Percentiles rank a stretch among this genome's conserved stretches.
Evolutionary conservation across 23 tunicate genomes (phyloP).

Genomic region (Clavelina lepadiformis): DNA sequence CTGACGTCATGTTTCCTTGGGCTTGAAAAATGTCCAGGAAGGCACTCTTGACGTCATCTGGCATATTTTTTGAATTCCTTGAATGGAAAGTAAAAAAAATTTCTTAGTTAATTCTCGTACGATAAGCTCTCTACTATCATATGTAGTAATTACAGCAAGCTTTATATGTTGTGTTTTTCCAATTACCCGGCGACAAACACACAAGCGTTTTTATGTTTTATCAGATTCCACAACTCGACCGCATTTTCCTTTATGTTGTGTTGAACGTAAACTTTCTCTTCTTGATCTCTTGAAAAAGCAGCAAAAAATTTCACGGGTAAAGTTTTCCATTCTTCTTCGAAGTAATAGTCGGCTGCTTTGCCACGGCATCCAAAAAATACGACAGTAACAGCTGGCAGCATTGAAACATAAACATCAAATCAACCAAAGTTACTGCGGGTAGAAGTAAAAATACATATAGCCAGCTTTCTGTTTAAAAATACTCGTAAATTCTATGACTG

Average conservation of each 20-base stretch:
- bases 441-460: background rate
- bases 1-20: conserved; percentile 62
- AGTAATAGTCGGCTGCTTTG: conserved; percentile 57
- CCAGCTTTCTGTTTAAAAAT: too few relatives aligned
- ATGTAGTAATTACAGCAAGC: background rate
- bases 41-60: conserved; percentile 80
- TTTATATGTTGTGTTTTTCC: background rate
- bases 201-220: conserved; percentile 32
- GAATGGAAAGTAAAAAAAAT: conserved; percentile 2
- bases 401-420: background rate
- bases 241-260: conserved; percentile 55
- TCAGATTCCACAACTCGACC: conserved; percentile 32
- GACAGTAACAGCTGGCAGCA: conserved; percentile 12
- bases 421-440: background rate
- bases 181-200: conserved; percentile 87
- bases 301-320: conserved; percentile 45
- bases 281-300: conserved; percentile 91
- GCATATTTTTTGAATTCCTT: conserved; percentile 94
- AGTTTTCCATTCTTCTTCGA: conserved; percentile 80
- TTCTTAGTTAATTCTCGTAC: background rate
- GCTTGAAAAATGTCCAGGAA: conserved; percentile 44
- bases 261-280: conserved; percentile 87
- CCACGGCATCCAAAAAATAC: conserved; percentile 89
- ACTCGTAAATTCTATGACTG: too few relatives aligned
- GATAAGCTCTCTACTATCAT: background rate